A percentile compares a stretch with the other conserved stretches of the same genome.
Evolutionary conservation across 2,888 invertebrate species (phyloP).

Genomic region (Mactromeris polynyma): DNA sequence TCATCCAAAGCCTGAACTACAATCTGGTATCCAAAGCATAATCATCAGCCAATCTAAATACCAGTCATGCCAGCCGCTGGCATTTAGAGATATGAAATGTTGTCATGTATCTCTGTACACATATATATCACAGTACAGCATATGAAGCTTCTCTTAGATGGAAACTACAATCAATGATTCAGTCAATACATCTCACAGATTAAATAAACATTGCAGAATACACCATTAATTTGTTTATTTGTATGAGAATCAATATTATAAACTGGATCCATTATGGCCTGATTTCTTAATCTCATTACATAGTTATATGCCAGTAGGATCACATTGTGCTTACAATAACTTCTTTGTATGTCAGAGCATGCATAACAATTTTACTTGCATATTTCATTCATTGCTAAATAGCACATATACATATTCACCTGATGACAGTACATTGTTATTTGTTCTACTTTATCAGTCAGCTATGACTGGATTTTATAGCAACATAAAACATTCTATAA

Average conservation of each 20-base stretch:
- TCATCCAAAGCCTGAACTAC: neutral
- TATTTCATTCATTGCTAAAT: neutral
- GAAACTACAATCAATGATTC: neutral
- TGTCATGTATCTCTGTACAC: neutral
- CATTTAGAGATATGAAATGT: neutral
- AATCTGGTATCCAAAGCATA: neutral
- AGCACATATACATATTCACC: neutral
- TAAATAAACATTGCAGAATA: neutral
- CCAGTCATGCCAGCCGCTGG: slow-evolving; percentile 1
- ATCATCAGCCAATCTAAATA: neutral
- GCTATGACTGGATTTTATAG: slow-evolving; percentile 1
- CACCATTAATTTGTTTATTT: neutral
- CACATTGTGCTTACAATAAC: neutral
- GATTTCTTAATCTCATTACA: neutral
- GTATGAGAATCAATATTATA: neutral
- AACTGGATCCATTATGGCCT: neutral
- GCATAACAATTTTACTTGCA: neutral
- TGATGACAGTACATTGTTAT: neutral
- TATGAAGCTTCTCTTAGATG: neutral
- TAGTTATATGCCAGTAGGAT: neutral
- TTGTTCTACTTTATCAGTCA: neutral
- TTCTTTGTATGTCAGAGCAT: too few species aligned
- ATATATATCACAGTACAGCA: neutral
- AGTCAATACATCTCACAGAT: neutral
- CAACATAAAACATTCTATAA: neutral